Evolutionary conservation across 2,888 invertebrate genomes (phyloP), one percentile per base, ranked within the genome.

Genomic region (Acleris literana): DNA sequence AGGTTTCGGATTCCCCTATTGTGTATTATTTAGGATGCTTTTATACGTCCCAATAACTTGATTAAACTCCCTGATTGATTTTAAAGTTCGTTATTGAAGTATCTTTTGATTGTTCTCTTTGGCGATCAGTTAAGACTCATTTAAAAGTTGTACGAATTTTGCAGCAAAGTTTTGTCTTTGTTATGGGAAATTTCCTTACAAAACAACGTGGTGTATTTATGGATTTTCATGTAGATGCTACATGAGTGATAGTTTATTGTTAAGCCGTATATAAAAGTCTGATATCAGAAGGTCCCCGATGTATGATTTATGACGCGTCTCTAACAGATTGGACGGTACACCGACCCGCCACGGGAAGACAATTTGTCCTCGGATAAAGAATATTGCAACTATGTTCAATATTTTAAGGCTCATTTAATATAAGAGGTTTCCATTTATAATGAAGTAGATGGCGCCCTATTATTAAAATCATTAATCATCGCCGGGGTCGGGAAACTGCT

Each of bases 1-100:
- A 73, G 75, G 59, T 33, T 59, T n/a, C 18, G n/a, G 71, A 71
- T 72, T 70, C 70, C 64, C 65, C 49, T 69, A 68, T 73, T 70
- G 74, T 69, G 73, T 71, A 76, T 76, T 74, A 74, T 70, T 68
- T 57, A 73, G 76, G 72, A 72, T 73, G 60, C 71, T 75, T 59
- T 66, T 74, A 71, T 74, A 71, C 71, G 68, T 68, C 46, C 66
- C 61, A 68, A 64, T 48, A 68, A 53, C 48, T 64, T 64, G 58
- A 58, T 64, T 59, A 64, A 54, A 48, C 64, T 44, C 68, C 44
- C 54, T 70, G 65, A 71, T 74, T 74, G 64, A 71, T 72, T 70
- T 73, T 56, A 25, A 60, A 56, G 48, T 65, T 56, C 52, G 58
- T 53, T 51, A 60, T 51, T 56, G 51, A 33, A 49, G 54, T 57